Percentiles rank a stretch among this genome's conserved stretches.
Evolutionary conservation across 1,140 invertebrate genomes (phyloP).

Genomic region (Euura saliciscinereae): DNA sequence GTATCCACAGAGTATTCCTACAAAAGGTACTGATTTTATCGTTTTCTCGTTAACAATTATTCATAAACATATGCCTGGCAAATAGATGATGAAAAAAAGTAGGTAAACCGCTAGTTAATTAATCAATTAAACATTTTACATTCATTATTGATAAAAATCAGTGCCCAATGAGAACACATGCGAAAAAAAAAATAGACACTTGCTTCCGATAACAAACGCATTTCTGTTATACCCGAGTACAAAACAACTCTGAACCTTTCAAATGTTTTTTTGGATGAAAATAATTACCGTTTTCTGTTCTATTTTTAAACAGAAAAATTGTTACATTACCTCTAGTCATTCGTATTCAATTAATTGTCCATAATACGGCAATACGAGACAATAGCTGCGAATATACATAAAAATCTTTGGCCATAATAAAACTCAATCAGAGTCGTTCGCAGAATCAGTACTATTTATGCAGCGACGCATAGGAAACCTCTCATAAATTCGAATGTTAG

Average conservation of each 20-base stretch:
- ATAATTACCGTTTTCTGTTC: background rate
- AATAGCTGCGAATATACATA: background rate
- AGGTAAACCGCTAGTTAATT: background rate
- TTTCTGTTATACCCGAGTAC: background rate
- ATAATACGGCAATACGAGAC: background rate
- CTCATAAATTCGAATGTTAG: background rate
- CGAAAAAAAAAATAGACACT: background rate
- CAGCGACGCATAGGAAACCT: background rate
- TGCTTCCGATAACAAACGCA: background rate
- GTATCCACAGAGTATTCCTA: background rate
- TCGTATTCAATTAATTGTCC: background rate
- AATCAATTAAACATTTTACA: background rate
- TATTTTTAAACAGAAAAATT: background rate
- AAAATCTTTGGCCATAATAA: background rate
- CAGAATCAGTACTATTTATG: background rate
- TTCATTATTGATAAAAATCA: background rate
- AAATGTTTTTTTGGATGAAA: background rate
- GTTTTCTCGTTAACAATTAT: constrained; percentile 13
- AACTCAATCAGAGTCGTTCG: background rate
- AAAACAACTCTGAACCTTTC: background rate
- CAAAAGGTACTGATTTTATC: background rate
- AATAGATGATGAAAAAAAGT: constrained; percentile 9
- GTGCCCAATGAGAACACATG: background rate
- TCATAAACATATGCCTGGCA: constrained; percentile 6
- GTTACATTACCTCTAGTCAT: background rate